Evolutionary conservation across 2,888 invertebrate species (phyloP).

Genomic region (Orthonevra nobilis): DNA sequence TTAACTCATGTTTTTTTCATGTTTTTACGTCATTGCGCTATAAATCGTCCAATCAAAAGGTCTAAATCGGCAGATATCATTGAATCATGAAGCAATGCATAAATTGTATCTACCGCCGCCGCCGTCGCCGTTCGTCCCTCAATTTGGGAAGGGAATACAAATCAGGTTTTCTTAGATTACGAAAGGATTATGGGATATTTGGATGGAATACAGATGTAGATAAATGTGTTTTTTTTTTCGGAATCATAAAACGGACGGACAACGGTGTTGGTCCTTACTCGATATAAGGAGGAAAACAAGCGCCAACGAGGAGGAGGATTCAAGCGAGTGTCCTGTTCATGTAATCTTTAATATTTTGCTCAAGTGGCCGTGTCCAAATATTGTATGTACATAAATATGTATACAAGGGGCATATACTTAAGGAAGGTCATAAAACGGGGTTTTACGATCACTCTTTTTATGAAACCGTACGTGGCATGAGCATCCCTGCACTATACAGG

Average conservation of each 20-base stretch:
- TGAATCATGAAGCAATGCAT: constrained; percentile 65
- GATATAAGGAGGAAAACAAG: too few relatives aligned
- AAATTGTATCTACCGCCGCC: constrained; percentile 12
- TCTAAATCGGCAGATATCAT: constrained; percentile 59
- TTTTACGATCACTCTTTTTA: constrained; percentile 59
- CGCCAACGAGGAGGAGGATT: too few relatives aligned
- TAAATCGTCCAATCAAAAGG: constrained; percentile 62
- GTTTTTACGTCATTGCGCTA: constrained; percentile 44
- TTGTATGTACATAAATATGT: constrained; percentile 23
- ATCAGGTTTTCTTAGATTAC: constrained; percentile 65
- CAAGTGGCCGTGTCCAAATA: constrained; percentile 56
- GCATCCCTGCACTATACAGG: constrained; percentile 13
- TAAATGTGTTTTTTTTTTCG: constrained; percentile 34
- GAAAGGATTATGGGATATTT: constrained; percentile 60
- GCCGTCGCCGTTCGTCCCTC: neutral
- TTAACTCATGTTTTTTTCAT: too few relatives aligned
- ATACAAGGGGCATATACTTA: constrained; percentile 40
- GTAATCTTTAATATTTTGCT: constrained; percentile 53
- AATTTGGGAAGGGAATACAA: constrained; percentile 47
- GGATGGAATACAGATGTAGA: constrained; percentile 48
- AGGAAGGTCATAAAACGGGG: constrained; percentile 62
- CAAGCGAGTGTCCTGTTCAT: neutral
- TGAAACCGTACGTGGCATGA: constrained; percentile 21
- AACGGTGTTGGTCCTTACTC: neutral
- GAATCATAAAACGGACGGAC: constrained; percentile 47